Evolutionary conservation across 1,140 invertebrate species (phyloP).

Genomic region (Coptotermes formosanus): DNA sequence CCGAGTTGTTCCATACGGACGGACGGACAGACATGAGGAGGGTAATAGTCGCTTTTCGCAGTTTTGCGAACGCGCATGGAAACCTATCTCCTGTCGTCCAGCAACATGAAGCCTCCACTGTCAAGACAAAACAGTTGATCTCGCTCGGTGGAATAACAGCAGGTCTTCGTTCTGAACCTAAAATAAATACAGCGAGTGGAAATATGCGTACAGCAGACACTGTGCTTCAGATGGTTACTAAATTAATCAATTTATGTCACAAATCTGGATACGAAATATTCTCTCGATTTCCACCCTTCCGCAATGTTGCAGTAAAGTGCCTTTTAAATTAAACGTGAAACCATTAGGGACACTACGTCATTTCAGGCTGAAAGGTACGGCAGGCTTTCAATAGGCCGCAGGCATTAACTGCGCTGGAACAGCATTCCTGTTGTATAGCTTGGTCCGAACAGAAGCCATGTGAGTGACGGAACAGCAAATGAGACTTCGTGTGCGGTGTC

Average conservation of each 20-base stretch:
- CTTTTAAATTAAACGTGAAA: background rate
- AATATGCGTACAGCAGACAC: too few species aligned
- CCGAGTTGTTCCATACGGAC: too few species aligned
- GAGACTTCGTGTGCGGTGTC: background rate
- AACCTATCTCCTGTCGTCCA: too few species aligned
- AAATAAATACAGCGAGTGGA: too few species aligned
- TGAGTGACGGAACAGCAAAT: background rate
- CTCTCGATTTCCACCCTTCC: background rate
- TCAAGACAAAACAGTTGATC: too few species aligned
- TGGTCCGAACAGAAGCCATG: background rate
- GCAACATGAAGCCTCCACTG: too few species aligned
- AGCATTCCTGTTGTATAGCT: background rate
- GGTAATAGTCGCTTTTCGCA: too few species aligned
- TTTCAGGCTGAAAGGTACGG: background rate
- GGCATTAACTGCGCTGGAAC: background rate
- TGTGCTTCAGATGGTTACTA: background rate
- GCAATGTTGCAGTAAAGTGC: background rate
- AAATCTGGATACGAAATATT: background rate
- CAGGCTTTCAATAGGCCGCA: background rate
- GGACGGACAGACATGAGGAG: too few species aligned
- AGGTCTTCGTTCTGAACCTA: too few species aligned
- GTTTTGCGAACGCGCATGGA: too few species aligned
- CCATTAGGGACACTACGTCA: background rate
- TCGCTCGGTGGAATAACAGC: too few species aligned
- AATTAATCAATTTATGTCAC: background rate